phyloP scores from a whole-genome alignment of 2,113 vertebrate species.

The Notechis scutatus region DNA sequence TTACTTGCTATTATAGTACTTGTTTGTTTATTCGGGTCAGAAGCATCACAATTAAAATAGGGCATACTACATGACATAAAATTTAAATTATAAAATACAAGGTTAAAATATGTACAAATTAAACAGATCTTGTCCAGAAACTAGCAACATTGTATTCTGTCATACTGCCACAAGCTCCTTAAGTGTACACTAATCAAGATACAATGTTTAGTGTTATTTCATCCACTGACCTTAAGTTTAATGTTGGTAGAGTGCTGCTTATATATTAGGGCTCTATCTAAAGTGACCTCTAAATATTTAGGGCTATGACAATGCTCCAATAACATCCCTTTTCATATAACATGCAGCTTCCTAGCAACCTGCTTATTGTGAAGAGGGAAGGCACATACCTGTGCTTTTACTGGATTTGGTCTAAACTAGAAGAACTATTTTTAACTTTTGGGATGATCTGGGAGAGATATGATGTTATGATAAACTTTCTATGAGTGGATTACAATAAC shows the following conservation, averaged over 20 bases:
- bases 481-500: not conserved
- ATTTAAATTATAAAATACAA: not conserved
- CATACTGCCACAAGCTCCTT: not conserved
- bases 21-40: not conserved
- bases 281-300: not conserved
- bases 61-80: not conserved
- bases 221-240: not conserved
- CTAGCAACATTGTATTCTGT: not conserved
- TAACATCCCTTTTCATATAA: not conserved
- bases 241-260: not conserved
- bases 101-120: not conserved
- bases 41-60: not conserved
- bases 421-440: not conserved
- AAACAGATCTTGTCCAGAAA: not conserved
- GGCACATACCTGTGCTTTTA: not conserved
- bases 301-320: not conserved
- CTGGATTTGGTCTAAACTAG: not conserved
- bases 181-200: not conserved
- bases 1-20: not conserved
- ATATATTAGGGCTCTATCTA: not conserved
- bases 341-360: not conserved
- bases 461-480: not conserved
- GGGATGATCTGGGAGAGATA: not conserved
- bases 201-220: not conserved
- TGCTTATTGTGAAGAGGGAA: not conserved